Base-by-base conservation (phyloP, 1,140 invertebrate species). In the Hypsibius dujardini region DNA sequence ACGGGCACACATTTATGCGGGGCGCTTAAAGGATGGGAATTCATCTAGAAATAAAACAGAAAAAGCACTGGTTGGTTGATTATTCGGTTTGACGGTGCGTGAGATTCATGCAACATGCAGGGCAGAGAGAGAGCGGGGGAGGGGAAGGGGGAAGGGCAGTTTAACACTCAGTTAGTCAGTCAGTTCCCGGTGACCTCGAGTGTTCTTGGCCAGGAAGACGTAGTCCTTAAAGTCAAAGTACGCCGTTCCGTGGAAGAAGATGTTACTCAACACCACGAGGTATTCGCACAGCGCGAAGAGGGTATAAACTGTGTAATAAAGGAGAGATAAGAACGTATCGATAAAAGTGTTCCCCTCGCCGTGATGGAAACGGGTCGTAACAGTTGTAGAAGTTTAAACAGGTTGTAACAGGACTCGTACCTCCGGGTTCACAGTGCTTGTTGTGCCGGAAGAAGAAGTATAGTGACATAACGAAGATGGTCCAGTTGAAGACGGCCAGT, bases 361-460 rank as follows among this genome's bases (percentile, higher is more conserved):
- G 28, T 28, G 28, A 28, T 28, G 28, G 28, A 28, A 28, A 28
- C 28, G 28, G 0, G 28, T 56, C 46, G 71, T 42, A 47, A 46
- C 1, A 3, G 45, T 69, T 3, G 50, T 47, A 71, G n/a, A 42
- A n/a, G 47, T 56, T 40, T 73, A 50, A 42, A 2, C 46, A n/a
- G n/a, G n/a, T n/a, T n/a, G n/a, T n/a, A n/a, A n/a, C n/a, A 72
- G 62, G 73, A 74, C 47, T 70, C 72, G 86, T 83, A 93, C 90
- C 86, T 79, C 90, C 88, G 71, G 89, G 85, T 83, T 96, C 92
- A 81, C 93, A 96, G 74, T 88, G 87, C 47, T 83, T 83, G 81
- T 96, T 96, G 77, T 96, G 94, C 74, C 92, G 84, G 74, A 90
- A 84, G 77, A 91, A 97, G 76, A 90, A 90, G 79, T 94, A 95